Evolutionary conservation across 2,888 invertebrate species (phyloP).

Genomic region (Smittia aterrima): DNA sequence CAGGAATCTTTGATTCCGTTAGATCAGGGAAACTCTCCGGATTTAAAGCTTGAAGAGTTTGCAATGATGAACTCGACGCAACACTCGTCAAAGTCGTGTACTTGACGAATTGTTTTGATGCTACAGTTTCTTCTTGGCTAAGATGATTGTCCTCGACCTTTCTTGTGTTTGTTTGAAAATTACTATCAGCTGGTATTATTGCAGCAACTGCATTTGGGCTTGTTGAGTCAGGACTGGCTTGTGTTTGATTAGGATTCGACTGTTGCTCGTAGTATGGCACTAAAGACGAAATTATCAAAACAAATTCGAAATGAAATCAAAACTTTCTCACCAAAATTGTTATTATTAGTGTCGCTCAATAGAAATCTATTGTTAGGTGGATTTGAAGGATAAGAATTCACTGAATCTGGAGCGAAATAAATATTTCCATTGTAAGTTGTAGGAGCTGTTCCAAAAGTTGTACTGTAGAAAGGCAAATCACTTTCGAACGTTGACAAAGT

Average conservation of each 20-base stretch:
- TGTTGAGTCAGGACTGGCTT: slow-evolving; percentile 31
- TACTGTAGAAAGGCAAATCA: slow-evolving; percentile 36
- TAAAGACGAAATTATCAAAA: neutral
- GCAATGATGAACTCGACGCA: neutral
- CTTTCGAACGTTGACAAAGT: slow-evolving; percentile 33
- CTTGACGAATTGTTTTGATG: neutral
- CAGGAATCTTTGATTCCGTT: neutral
- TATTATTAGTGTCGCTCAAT: slow-evolving; percentile 25
- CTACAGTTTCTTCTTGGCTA: neutral
- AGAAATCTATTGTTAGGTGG: neutral
- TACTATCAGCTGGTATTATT: no score
- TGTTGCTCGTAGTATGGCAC: slow-evolving; percentile 26
- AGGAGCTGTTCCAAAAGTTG: slow-evolving; percentile 20
- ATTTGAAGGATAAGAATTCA: neutral
- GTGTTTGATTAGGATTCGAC: slow-evolving; percentile 5
- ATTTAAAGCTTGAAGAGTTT: neutral
- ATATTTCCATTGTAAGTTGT: slow-evolving; percentile 20
- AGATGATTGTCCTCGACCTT: no score
- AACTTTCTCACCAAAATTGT: neutral
- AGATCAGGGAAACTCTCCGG: neutral
- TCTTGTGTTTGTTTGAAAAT: neutral
- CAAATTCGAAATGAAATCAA: neutral
- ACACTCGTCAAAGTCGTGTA: slow-evolving; percentile 21
- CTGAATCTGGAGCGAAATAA: slow-evolving; percentile 23
- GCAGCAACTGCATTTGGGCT: slow-evolving; percentile 12